Evolutionary conservation across 2,797 vertebrate genomes (phyloP).

Genomic region (Enteromius paludinosus): DNA sequence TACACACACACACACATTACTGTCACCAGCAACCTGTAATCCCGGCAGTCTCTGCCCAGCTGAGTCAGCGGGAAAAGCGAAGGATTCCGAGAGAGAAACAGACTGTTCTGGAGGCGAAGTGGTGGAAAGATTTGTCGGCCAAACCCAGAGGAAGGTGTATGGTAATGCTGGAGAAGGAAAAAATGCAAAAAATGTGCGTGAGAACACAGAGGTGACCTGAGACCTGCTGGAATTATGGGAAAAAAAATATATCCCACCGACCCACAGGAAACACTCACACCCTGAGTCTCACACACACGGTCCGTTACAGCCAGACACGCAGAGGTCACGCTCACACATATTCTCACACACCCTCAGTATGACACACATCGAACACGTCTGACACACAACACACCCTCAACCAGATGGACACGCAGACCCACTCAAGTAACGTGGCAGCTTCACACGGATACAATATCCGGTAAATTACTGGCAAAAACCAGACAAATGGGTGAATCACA

Average conservation of each 20-base stretch:
- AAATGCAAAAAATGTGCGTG: conserved; percentile 86
- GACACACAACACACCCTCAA: conserved; percentile 30
- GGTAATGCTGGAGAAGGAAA: conserved; percentile 82
- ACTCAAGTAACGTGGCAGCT: background rate
- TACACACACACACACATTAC: conserved; percentile 64
- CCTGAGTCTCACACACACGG: conserved; percentile 66
- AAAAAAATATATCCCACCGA: conserved; percentile 82
- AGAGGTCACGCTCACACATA: conserved; percentile 32
- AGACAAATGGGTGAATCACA: background rate
- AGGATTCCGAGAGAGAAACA: conserved; percentile 73
- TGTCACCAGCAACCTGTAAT: conserved; percentile 78
- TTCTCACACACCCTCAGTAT: conserved; percentile 37
- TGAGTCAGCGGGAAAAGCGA: conserved; percentile 76
- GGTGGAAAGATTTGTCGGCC: conserved; percentile 83
- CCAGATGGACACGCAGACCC: conserved; percentile 20
- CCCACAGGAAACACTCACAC: conserved; percentile 84
- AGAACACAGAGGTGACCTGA: conserved; percentile 83
- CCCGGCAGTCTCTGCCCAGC: conserved; percentile 76
- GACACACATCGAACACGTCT: conserved; percentile 34
- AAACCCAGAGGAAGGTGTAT: conserved; percentile 86
- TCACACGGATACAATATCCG: background rate
- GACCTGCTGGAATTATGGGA: conserved; percentile 84
- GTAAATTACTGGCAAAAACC: background rate
- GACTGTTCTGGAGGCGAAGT: conserved; percentile 76
- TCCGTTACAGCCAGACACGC: conserved; percentile 48